Conservation (phyloP, 2,797 vertebrate genomes). For the Arnoldichthys spilopterus region DNA sequence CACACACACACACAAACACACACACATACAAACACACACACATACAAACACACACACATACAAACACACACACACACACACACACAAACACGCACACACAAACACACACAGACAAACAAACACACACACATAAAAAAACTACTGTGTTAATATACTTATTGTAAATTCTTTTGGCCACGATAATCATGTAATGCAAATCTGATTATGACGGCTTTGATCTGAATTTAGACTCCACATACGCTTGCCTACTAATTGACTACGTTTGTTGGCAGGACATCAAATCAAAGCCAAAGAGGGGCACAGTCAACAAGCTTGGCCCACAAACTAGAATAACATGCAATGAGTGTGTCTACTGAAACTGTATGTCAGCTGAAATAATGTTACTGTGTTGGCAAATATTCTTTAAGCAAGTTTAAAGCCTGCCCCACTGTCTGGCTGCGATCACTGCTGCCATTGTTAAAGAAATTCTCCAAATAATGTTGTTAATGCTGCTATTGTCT, state of each 20-base stretch:
- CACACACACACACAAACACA: no score
- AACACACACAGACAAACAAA: no score
- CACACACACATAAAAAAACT: no score
- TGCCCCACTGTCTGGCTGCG: neutral
- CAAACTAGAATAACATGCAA: neutral
- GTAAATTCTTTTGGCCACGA: no score
- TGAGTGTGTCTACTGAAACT: no score
- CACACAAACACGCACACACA: no score
- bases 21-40: no score
- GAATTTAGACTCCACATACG: neutral
- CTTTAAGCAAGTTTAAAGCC: neutral
- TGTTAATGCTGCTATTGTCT: neutral
- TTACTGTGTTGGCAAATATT: neutral
- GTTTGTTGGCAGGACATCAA: neutral
- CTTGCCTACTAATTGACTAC: neutral
- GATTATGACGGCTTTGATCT: no score
- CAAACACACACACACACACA: no score
- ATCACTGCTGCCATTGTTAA: neutral
- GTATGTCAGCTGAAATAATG: neutral
- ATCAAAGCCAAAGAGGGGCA: neutral
- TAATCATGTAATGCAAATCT: no score
- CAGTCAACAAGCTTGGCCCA: neutral
- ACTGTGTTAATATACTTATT: no score
- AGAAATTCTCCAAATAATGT: neutral
- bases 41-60: no score